A percentile compares a stretch with the other conserved stretches of the same genome.
These are phyloP conservation scores for Drosophila falleni DNA, from an alignment of 2,888 invertebrate genomes.

Conservation along the genomic window DNA sequence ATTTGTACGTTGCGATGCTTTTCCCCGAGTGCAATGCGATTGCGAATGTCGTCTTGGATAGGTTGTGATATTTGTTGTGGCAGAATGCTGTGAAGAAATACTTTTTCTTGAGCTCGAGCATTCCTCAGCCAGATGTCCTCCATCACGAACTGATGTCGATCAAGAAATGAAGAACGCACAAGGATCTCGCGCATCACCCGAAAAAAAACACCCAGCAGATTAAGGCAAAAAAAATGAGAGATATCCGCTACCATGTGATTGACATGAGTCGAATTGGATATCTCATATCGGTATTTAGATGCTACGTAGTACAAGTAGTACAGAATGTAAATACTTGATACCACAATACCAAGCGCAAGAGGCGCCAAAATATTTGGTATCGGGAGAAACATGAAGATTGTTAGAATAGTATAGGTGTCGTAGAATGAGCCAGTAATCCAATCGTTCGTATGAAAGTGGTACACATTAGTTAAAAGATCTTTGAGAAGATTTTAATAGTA, in stretches of 20 bases:
- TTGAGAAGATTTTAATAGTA: background rate
- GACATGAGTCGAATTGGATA: background rate
- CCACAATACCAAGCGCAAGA: slow-evolving; percentile 21
- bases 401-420: slow-evolving; percentile 48
- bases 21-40: slow-evolving; percentile 84
- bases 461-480: slow-evolving; percentile 21
- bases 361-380: slow-evolving; percentile 39
- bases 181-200: slow-evolving; percentile 56
- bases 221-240: slow-evolving; percentile 37
- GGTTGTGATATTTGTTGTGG: slow-evolving; percentile 92
- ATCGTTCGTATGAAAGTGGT: slow-evolving; percentile 26
- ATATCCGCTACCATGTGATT: slow-evolving; percentile 31
- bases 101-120: slow-evolving; percentile 49
- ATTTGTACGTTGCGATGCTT: background rate
- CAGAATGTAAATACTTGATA: slow-evolving; percentile 17
- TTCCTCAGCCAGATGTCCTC: slow-evolving; percentile 46
- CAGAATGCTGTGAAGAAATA: slow-evolving; percentile 92
- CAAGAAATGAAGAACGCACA: slow-evolving; percentile 64
- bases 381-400: slow-evolving; percentile 62
- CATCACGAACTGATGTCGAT: slow-evolving; percentile 61
- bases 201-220: slow-evolving; percentile 56
- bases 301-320: slow-evolving; percentile 15
- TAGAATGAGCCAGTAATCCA: slow-evolving; percentile 43
- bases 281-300: background rate
- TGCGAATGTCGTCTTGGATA: slow-evolving; percentile 87